phyloP scores from a whole-genome alignment of 2,888 invertebrate species.

The Chalcosyrphus nemorum region DNA sequence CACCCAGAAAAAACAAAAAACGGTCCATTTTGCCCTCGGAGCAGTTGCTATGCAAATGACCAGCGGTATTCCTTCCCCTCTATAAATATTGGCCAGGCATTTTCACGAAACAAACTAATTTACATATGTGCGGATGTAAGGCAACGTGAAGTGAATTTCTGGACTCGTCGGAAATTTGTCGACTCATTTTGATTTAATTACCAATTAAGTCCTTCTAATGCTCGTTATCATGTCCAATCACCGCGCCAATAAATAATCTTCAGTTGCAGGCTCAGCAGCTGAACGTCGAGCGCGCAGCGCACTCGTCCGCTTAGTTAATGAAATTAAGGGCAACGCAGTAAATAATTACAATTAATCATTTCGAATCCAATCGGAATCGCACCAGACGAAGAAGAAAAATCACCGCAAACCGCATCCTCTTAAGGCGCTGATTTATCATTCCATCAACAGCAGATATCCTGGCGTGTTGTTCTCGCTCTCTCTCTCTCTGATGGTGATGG shows the following conservation, averaged over 20 bases:
- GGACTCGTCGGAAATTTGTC: constrained; percentile 15
- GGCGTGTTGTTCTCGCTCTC: constrained; percentile 2
- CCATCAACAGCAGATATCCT: constrained; percentile 71
- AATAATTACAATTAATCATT: constrained; percentile 71
- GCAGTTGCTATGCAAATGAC: constrained; percentile 32
- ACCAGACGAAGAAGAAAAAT: constrained; percentile 56
- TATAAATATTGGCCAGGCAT: constrained; percentile 42
- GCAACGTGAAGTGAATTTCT: background rate
- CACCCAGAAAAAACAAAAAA: constrained; percentile 18
- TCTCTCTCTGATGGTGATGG: no score
- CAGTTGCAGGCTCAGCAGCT: constrained; percentile 37
- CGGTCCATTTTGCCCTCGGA: constrained; percentile 12
- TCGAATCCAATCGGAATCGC: constrained; percentile 64
- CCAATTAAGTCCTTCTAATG: constrained; percentile 69
- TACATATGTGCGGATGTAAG: no score
- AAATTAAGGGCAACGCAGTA: constrained; percentile 63
- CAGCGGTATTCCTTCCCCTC: background rate
- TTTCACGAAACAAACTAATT: constrained; percentile 29
- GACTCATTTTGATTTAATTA: constrained; percentile 66
- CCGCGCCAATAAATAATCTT: constrained; percentile 64
- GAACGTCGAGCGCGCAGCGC: no score
- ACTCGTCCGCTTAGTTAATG: constrained; percentile 36
- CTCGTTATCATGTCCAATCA: constrained; percentile 61
- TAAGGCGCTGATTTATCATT: constrained; percentile 72
- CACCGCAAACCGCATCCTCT: constrained; percentile 62